These are phyloP conservation scores for Myiagra hebetior DNA, from an alignment of 2,113 vertebrate species.

Conservation along the genomic window DNA sequence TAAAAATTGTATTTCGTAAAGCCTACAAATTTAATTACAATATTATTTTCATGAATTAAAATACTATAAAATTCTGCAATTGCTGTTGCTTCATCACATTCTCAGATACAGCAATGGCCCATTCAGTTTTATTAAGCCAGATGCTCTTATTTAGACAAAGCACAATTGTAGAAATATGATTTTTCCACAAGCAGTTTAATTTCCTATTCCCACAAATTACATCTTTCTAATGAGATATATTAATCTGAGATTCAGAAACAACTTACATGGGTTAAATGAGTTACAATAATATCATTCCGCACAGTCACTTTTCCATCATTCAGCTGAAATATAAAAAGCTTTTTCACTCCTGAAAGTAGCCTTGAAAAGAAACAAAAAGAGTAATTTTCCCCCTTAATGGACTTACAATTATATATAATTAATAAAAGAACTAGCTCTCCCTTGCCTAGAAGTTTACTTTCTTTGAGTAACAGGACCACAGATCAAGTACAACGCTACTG, in stretches of 20 bases:
- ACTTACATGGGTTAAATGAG: slow-evolving; percentile 94
- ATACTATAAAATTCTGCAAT: background rate
- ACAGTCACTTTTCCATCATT: slow-evolving; percentile 91
- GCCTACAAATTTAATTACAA: background rate
- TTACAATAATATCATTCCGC: slow-evolving; percentile 88
- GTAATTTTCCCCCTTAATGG: background rate
- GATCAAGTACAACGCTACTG: background rate
- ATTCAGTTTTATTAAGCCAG: background rate
- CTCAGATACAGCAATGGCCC: background rate
- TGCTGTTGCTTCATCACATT: background rate
- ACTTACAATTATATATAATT: background rate
- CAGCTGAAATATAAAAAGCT: slow-evolving; percentile 93
- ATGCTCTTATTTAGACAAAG: background rate
- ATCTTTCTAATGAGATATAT: background rate
- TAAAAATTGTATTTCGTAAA: background rate
- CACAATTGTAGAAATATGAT: background rate
- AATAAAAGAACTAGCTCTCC: background rate
- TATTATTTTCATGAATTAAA: background rate
- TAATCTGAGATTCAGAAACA: background rate
- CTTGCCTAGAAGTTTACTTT: background rate
- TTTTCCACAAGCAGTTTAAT: background rate
- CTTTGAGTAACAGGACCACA: background rate
- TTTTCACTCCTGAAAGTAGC: slow-evolving; percentile 95
- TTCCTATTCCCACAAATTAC: background rate
- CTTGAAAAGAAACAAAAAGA: slow-evolving; percentile 71